Conservation (phyloP, 2,113 vertebrate genomes). For the Phaethon lepturus region DNA sequence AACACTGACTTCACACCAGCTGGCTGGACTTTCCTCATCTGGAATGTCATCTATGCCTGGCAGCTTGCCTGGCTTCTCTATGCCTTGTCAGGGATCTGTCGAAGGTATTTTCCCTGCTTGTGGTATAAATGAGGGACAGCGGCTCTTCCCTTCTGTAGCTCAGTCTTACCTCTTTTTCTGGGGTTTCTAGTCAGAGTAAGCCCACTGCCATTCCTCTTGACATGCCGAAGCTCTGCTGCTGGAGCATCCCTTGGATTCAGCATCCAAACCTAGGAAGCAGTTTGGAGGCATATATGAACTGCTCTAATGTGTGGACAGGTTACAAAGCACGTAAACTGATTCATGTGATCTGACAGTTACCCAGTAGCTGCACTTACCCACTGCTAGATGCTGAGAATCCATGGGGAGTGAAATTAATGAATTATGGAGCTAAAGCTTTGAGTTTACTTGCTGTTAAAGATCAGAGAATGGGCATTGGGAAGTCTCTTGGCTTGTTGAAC, state of each 20-base stretch:
- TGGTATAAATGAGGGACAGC: not conserved
- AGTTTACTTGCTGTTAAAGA: not conserved
- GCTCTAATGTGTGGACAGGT: not conserved
- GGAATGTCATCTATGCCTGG: conserved; percentile 64
- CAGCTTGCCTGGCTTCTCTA: conserved; percentile 66
- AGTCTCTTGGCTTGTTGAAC: not conserved
- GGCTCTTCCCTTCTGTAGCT: not conserved
- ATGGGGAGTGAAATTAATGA: not conserved
- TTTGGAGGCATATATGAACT: not conserved
- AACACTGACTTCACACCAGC: conserved; percentile 58
- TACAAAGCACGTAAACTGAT: not conserved
- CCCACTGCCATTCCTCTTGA: not conserved
- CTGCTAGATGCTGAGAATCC: not conserved
- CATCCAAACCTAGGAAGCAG: not conserved
- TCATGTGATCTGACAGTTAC: not conserved
- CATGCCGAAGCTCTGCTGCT: not conserved
- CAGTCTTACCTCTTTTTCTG: not conserved
- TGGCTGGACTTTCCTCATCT: conserved; percentile 67
- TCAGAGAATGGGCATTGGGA: not conserved
- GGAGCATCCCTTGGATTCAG: not conserved
- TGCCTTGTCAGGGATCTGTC: conserved; percentile 28
- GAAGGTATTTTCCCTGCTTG: conserved; percentile 21
- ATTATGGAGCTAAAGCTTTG: not conserved
- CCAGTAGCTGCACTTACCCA: not conserved
- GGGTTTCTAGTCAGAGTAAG: not conserved